phyloP scores from a whole-genome alignment of 2,888 invertebrate species.

The Andrena minutula region DNA sequence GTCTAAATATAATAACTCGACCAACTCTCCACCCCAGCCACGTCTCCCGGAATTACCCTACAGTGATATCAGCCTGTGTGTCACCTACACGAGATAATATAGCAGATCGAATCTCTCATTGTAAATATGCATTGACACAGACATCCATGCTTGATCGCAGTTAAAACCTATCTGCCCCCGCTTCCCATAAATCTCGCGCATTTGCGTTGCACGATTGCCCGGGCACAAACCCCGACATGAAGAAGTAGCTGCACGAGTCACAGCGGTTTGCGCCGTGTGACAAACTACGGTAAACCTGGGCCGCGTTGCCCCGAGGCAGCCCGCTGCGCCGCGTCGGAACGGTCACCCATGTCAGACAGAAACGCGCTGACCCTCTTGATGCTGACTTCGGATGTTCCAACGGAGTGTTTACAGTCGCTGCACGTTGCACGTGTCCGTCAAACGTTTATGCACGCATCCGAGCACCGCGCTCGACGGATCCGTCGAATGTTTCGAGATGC shows the following conservation, averaged over 20 bases:
- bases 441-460: not conserved
- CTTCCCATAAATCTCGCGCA: not conserved
- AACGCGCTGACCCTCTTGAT: constrained; percentile 39
- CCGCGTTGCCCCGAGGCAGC: not conserved
- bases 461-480: not conserved
- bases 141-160: not conserved
- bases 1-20: too few relatives aligned
- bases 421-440: constrained; percentile 26
- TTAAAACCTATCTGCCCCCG: not conserved
- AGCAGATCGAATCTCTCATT: too few relatives aligned
- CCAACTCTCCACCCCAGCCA: too few relatives aligned
- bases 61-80: not conserved
- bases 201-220: constrained; percentile 22
- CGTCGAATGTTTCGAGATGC: not conserved
- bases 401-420: constrained; percentile 30
- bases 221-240: constrained; percentile 7
- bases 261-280: constrained; percentile 13
- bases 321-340: not conserved
- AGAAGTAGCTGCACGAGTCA: constrained; percentile 26
- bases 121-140: not conserved
- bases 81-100: too few relatives aligned
- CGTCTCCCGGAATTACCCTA: too few relatives aligned
- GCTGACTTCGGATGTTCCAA: not conserved
- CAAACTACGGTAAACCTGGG: not conserved
- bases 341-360: constrained; percentile 12